These are phyloP conservation scores for Venusia cambrica DNA, from an alignment of 2,888 invertebrate species.

Conservation along the genomic window DNA sequence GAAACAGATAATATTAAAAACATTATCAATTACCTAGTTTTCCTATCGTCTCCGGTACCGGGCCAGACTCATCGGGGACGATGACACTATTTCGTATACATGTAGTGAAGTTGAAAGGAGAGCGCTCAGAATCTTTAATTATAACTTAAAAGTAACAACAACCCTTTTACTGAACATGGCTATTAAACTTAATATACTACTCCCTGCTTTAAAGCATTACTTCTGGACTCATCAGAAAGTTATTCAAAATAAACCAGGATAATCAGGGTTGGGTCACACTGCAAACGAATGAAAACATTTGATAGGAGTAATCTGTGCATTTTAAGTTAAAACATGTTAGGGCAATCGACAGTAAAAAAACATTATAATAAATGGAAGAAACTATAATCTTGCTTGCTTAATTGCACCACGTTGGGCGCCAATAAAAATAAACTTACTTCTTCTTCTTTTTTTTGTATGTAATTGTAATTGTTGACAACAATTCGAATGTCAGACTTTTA, in stretches of 20 bases:
- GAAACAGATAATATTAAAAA: too few relatives aligned
- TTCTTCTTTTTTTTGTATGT: too few relatives aligned
- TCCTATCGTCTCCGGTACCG: too few relatives aligned
- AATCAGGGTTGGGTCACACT: slow-evolving; percentile 29
- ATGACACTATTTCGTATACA: too few relatives aligned
- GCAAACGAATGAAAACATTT: slow-evolving; percentile 14
- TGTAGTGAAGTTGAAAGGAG: slow-evolving; percentile 44
- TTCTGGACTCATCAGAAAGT: slow-evolving; percentile 45
- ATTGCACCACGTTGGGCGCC: slow-evolving; percentile 8
- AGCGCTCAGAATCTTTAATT: slow-evolving; percentile 67
- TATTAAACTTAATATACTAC: slow-evolving; percentile 44
- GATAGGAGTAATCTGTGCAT: background rate
- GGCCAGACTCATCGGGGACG: too few relatives aligned
- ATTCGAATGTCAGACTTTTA: too few relatives aligned
- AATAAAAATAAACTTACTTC: background rate
- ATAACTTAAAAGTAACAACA: slow-evolving; percentile 52
- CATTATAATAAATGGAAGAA: too few relatives aligned
- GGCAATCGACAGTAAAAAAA: too few relatives aligned
- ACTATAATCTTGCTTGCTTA: too few relatives aligned
- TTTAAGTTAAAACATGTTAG: too few relatives aligned
- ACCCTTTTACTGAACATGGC: slow-evolving; percentile 44
- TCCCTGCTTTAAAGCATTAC: slow-evolving; percentile 47
- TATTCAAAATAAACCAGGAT: slow-evolving; percentile 59
- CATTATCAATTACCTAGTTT: too few relatives aligned
- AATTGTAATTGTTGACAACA: too few relatives aligned